Conservation (phyloP, 2,888 invertebrate species). For the Trissoscelio sp. region DNA sequence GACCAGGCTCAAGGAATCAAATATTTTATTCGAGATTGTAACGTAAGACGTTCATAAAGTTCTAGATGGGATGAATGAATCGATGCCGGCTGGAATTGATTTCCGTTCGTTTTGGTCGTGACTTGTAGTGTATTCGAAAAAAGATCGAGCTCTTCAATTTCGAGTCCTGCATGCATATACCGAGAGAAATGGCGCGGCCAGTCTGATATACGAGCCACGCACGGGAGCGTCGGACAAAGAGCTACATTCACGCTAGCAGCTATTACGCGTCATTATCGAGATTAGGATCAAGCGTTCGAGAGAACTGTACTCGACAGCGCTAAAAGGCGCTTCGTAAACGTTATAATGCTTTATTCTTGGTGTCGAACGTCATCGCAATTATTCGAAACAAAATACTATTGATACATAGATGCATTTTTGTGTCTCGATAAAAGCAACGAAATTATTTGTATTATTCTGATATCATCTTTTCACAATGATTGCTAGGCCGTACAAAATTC, state of each 20-base stretch:
- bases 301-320: constrained; percentile 64
- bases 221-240: constrained; percentile 80
- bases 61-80: constrained; percentile 20
- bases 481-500: not conserved
- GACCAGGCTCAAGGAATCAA: constrained; percentile 8
- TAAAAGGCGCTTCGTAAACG: constrained; percentile 65
- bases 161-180: constrained; percentile 70
- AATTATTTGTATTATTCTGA: constrained; percentile 2
- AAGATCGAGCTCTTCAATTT: constrained; percentile 67
- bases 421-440: not conserved
- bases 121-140: constrained; percentile 11
- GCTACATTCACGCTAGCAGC: constrained; percentile 82
- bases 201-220: constrained; percentile 76
- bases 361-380: constrained; percentile 50
- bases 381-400: constrained; percentile 19
- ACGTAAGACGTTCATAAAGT: not conserved
- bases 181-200: constrained; percentile 77
- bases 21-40: constrained; percentile 18
- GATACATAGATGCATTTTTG: constrained; percentile 14
- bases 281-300: constrained; percentile 81
- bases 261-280: constrained; percentile 84
- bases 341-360: constrained; percentile 53
- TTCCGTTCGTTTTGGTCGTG: constrained; percentile 17
- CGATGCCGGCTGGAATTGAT: constrained; percentile 39
- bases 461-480: not conserved